Conservation (phyloP, 2,113 vertebrate genomes). For the Vidua chalybeata region DNA sequence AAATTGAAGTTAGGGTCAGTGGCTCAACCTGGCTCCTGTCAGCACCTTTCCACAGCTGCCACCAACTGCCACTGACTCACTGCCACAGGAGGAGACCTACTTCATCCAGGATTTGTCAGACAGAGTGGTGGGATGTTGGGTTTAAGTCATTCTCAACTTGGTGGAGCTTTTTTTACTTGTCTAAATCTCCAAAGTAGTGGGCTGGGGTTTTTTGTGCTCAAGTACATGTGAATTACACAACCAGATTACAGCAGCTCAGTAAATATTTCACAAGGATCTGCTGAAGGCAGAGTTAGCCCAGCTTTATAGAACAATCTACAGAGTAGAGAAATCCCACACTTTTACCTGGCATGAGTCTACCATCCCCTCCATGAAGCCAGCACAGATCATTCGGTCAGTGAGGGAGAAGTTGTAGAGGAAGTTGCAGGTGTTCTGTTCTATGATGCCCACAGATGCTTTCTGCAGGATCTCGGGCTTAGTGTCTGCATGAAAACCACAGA, state of each 20-base stretch:
- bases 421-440: conserved; percentile 85
- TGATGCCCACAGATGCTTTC: conserved; percentile 79
- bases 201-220: neutral
- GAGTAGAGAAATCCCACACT: neutral
- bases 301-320: neutral
- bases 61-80: neutral
- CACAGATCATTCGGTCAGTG: conserved; percentile 89
- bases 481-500: conserved; percentile 3
- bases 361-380: conserved; percentile 90
- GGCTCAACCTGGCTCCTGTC: neutral
- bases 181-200: neutral
- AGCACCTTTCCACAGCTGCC: neutral
- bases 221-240: neutral
- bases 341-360: conserved; percentile 93
- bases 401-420: conserved; percentile 85
- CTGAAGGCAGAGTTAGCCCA: neutral
- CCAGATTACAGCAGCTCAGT: neutral
- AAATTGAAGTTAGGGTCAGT: neutral
- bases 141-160: neutral
- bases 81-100: neutral
- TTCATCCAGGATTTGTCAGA: neutral
- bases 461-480: conserved; percentile 79
- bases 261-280: neutral
- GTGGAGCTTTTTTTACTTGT: neutral
- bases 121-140: neutral